A percentile compares a stretch with the other conserved stretches of the same genome.
Evolutionary conservation across 2,888 invertebrate species (phyloP).

Genomic region (Heliothis peltigera): DNA sequence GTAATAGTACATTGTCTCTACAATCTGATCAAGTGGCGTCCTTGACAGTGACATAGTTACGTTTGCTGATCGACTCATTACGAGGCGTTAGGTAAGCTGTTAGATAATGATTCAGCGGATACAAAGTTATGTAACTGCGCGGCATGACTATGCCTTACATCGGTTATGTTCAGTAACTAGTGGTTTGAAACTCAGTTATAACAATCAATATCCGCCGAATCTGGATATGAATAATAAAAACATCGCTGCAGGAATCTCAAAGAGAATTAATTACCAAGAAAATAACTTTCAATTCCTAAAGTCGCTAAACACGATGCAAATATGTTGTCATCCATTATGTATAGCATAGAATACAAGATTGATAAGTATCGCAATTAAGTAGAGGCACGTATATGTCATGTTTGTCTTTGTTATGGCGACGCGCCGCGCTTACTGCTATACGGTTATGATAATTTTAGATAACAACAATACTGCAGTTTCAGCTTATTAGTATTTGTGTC

Average conservation of each 20-base stretch:
- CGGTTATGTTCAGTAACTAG: background rate
- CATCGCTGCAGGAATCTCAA: background rate
- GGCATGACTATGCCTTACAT: background rate
- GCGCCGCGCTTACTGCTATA: constrained; percentile 28
- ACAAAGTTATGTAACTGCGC: constrained; percentile 24
- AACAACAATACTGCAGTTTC: constrained; percentile 45
- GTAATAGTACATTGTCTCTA: constrained; percentile 62
- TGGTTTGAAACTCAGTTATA: background rate
- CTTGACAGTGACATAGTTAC: constrained; percentile 68
- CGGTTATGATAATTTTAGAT: constrained; percentile 53
- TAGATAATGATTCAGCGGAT: constrained; percentile 55
- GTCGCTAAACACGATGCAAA: constrained; percentile 37
- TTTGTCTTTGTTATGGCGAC: constrained; percentile 41
- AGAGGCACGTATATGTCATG: constrained; percentile 48
- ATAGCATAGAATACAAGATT: constrained; percentile 37
- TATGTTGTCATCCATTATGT: constrained; percentile 37
- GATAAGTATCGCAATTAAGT: constrained; percentile 50
- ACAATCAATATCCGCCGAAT: too few relatives aligned
- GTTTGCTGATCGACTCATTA: constrained; percentile 61
- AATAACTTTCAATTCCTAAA: constrained; percentile 30
- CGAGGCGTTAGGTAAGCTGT: constrained; percentile 53
- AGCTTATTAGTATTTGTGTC: constrained; percentile 46
- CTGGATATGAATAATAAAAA: too few relatives aligned
- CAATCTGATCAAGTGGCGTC: constrained; percentile 58
- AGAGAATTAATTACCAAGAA: constrained; percentile 15